phyloP scores from a whole-genome alignment of 2,797 vertebrate genomes.

The Pantherophis vulpinus region DNA sequence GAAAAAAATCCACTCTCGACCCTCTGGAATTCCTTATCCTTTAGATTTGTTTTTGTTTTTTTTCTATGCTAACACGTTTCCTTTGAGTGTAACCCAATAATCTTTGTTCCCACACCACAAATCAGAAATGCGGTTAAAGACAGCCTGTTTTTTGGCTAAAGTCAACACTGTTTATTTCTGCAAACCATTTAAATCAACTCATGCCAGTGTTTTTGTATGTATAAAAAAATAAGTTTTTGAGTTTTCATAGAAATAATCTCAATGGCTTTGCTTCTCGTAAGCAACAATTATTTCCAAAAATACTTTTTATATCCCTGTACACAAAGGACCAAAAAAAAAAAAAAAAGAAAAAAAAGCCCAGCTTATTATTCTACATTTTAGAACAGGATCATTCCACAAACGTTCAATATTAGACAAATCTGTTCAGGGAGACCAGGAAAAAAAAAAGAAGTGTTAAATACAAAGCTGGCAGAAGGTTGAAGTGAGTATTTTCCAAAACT shows the following conservation, averaged over 20 bases:
- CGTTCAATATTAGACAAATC: too few species aligned
- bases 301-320: slow-evolving; percentile 19
- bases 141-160: not conserved
- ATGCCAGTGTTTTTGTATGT: not conserved
- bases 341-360: not conserved
- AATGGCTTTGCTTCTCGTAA: not conserved
- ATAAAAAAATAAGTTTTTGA: slow-evolving; percentile 1
- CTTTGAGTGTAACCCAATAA: not conserved
- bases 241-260: slow-evolving; percentile 13
- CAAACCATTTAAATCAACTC: not conserved
- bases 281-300: slow-evolving; percentile 17
- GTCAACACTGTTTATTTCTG: not conserved
- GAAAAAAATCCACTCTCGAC: not conserved
- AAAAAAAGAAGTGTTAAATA: not conserved
- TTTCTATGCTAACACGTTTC: not conserved
- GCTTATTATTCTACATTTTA: slow-evolving; percentile 1
- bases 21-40: not conserved
- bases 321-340: slow-evolving; percentile 8
- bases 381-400: not conserved
- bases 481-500: not conserved
- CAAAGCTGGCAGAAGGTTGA: not conserved
- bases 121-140: not conserved
- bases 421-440: not conserved
- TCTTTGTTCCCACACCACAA: not conserved
- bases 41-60: not conserved